Percentiles rank a stretch among this genome's conserved stretches.
These are phyloP conservation scores for Cyanistes caeruleus DNA, from an alignment of 2,113 vertebrate species.

Conservation along the genomic window DNA sequence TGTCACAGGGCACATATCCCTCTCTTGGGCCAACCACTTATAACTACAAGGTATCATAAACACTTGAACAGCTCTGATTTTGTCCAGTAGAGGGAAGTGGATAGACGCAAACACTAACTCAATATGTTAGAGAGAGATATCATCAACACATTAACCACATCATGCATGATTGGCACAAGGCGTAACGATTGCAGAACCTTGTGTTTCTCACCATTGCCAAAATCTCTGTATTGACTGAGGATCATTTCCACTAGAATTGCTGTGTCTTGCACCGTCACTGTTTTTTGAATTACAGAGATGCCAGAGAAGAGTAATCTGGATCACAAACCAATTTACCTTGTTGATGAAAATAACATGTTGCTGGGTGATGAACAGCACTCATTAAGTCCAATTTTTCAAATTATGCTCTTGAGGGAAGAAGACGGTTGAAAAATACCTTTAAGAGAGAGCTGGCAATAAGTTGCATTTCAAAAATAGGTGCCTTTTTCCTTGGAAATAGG, in stretches of 20 bases:
- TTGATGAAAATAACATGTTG: not conserved
- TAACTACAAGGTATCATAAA: slow-evolving; percentile 39
- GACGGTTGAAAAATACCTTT: not conserved
- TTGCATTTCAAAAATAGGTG: not conserved
- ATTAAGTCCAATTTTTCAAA: not conserved
- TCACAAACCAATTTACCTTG: not conserved
- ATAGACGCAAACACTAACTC: slow-evolving; percentile 58
- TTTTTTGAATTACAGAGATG: not conserved
- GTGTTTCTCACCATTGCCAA: not conserved
- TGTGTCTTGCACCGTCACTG: not conserved
- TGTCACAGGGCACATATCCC: slow-evolving; percentile 33
- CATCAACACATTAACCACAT: slow-evolving; percentile 40
- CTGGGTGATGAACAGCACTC: not conserved
- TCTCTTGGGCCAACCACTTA: slow-evolving; percentile 63
- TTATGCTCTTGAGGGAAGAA: not conserved
- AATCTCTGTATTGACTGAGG: not conserved
- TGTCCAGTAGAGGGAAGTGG: slow-evolving; percentile 68
- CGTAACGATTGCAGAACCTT: not conserved
- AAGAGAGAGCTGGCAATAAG: not conserved
- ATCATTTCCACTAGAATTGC: not conserved
- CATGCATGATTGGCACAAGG: slow-evolving; percentile 23
- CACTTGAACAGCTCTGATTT: slow-evolving; percentile 65
- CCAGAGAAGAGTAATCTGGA: not conserved
- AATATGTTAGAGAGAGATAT: slow-evolving; percentile 37
- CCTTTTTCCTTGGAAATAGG: not conserved